Evolutionary conservation across 2,113 vertebrate species (phyloP), one percentile per base, ranked within the genome.

Genomic region (Orycteropus afer): DNA sequence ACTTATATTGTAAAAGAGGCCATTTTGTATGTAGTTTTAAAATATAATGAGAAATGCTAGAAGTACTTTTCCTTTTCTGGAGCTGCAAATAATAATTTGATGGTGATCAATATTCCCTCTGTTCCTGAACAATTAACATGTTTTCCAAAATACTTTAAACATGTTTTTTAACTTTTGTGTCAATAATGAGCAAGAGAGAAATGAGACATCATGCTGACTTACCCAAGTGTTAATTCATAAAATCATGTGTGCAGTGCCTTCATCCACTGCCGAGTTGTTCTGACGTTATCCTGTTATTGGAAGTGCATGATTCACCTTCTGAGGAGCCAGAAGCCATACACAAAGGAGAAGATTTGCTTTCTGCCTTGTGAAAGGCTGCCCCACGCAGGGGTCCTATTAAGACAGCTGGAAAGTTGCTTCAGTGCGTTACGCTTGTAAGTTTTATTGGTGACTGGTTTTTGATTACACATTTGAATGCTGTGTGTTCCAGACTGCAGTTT

Each of bases 311-410:
- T 99, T 99, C 99, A 99, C 99, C 98, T 99, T 99, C 98, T 97
- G 98, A 99, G 98, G 98, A 98, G 98, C 98, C 98, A 98, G 99
- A 99, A 99, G 98, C 98, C 98, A 97, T 98, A 98, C 98, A 99
- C 99, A 99, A 99, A 98, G 98, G 97, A 73, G 94, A 97, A 98
- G 98, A 98, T 98, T 97, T 98, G 98, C 98, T 98, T 98, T 98
- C 97, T 98, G 97, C 2, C 42, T 97, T 90, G 53, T 98, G 98
- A 98, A 98, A 98, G 97, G 97, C 97, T 97, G 98, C 98, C 80
- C 97, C 98, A 98, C 98, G 98, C 98, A 98, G 99, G 99, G 98
- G 98, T 99, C 99, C 99, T 98, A 99, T 99, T 99, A 99, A 98
- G 98, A 98, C 98, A 98, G 98, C 98, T 98, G 98, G 98, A 98